These are phyloP conservation scores for Pseudochirops corinnae DNA, from an alignment of 2,797 vertebrate genomes.

Conservation along the genomic window DNA sequence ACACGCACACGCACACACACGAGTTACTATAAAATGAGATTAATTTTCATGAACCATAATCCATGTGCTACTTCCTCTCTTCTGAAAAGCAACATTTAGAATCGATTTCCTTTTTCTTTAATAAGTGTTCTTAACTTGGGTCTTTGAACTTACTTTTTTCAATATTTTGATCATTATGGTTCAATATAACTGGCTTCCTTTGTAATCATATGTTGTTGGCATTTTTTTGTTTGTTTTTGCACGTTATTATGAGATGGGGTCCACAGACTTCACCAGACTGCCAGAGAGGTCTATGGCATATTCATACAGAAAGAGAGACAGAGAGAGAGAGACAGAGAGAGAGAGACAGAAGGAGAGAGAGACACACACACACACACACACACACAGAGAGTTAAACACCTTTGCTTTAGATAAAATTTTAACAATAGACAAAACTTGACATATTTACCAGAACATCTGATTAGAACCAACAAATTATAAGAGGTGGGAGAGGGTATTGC, in stretches of 20 bases:
- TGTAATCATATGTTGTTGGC: background rate
- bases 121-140: background rate
- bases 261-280: background rate
- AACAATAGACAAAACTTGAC: background rate
- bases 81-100: background rate
- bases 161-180: background rate
- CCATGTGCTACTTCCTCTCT: no score
- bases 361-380: fast-evolving
- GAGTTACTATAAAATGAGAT: background rate
- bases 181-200: background rate
- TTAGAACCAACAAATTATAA: background rate
- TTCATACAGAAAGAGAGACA: no score
- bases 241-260: background rate
- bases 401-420: background rate
- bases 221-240: background rate
- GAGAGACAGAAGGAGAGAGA: no score
- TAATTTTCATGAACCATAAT: background rate
- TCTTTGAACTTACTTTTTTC: background rate
- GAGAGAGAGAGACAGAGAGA: no score
- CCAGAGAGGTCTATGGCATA: background rate
- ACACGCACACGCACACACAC: background rate
- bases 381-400: background rate
- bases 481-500: background rate
- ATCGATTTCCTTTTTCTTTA: background rate
- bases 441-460: background rate